These are phyloP conservation scores for Remorina albescens DNA, from an alignment of 2,797 vertebrate species.

Conservation along the genomic window DNA sequence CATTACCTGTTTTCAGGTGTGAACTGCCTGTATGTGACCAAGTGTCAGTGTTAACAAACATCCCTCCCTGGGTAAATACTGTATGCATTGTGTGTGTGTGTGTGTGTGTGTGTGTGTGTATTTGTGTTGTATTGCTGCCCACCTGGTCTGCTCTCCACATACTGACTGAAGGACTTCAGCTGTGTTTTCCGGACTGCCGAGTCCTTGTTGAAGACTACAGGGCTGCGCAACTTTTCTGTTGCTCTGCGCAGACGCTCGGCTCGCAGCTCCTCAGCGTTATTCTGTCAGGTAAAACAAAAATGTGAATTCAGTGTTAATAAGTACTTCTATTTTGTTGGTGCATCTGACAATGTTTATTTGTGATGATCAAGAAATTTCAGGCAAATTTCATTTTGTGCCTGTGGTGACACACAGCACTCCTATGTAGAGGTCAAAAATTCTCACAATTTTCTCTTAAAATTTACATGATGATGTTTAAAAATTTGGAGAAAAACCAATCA, in stretches of 20 bases:
- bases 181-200: constrained; percentile 96
- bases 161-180: constrained; percentile 98
- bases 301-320: background rate
- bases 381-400: too few species aligned
- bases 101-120: constrained; percentile 28
- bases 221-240: constrained; percentile 91
- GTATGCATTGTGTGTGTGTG: constrained; percentile 13
- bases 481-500: background rate
- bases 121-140: constrained; percentile 40
- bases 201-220: constrained; percentile 96
- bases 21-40: background rate
- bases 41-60: constrained; percentile 26
- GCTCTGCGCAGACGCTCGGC: constrained; percentile 91
- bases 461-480: background rate
- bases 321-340: background rate
- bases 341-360: background rate
- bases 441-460: background rate
- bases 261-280: constrained; percentile 90
- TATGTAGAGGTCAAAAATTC: background rate
- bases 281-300: constrained; percentile 78
- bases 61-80: constrained; percentile 48
- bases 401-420: too few species aligned
- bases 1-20: constrained; percentile 16
- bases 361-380: background rate
- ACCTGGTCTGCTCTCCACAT: constrained; percentile 97